Evolutionary conservation across 2,113 vertebrate species (phyloP).

Genomic region (Odocoileus hemionus): DNA sequence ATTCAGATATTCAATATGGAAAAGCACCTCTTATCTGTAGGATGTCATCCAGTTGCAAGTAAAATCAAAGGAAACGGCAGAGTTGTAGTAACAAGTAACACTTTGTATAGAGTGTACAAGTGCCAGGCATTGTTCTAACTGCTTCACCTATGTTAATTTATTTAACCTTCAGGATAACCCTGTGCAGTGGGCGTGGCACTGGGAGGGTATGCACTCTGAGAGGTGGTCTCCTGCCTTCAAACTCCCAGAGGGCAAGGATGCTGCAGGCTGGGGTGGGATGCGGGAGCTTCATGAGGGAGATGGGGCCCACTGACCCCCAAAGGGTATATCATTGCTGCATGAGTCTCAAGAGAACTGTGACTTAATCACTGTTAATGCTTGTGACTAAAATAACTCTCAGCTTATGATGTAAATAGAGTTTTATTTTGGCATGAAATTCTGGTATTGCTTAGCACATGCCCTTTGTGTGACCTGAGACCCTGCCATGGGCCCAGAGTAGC

Average conservation of each 20-base stretch:
- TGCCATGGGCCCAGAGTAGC: not conserved
- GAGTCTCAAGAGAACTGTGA: not conserved
- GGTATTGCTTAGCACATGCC: not conserved
- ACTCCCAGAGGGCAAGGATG: not conserved
- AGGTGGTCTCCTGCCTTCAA: not conserved
- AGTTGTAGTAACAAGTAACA: not conserved
- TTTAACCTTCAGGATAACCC: not conserved
- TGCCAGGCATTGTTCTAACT: not conserved
- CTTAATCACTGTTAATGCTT: not conserved
- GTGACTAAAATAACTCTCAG: not conserved
- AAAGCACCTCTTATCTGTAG: not conserved
- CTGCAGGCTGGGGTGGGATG: not conserved
- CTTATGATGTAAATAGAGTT: not conserved
- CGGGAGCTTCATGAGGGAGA: not conserved
- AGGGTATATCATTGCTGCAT: not conserved
- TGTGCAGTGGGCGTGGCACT: not conserved
- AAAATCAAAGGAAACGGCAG: not conserved
- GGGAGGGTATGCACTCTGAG: not conserved
- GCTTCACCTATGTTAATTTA: not conserved
- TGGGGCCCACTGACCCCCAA: not conserved
- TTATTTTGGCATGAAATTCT: not conserved
- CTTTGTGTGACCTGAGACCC: not conserved
- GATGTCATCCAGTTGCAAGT: not conserved
- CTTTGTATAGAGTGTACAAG: not conserved
- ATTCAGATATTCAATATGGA: not conserved